A percentile compares a stretch with the other conserved stretches of the same genome.
phyloP scores from a whole-genome alignment of 1,140 invertebrate species.

The Pseudobourletiella spinata region DNA sequence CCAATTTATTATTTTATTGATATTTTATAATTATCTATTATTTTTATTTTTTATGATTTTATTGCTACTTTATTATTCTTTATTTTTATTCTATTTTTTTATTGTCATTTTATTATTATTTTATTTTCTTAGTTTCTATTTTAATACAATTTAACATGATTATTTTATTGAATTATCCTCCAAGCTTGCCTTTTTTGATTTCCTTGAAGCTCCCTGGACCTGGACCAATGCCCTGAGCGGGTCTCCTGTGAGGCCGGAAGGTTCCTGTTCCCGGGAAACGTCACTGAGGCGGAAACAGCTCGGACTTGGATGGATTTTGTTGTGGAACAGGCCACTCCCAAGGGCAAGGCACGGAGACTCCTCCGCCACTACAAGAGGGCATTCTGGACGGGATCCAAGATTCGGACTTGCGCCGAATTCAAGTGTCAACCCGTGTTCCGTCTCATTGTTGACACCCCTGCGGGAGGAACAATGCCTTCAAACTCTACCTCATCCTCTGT shows the following conservation, averaged over 20 bases:
- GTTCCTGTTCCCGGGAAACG: conserved; percentile 6
- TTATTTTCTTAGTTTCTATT: too few relatives aligned
- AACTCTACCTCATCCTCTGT: too few relatives aligned
- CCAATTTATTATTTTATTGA: too few relatives aligned
- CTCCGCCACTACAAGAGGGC: conserved; percentile 8
- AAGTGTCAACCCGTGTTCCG: conserved; percentile 18
- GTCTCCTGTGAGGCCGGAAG: conserved; percentile 16
- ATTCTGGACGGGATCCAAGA: conserved; percentile 19
- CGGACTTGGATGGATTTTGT: conserved; percentile 10
- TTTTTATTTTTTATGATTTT: too few relatives aligned
- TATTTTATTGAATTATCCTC: too few relatives aligned
- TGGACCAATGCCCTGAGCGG: conserved; percentile 20
- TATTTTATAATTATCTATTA: too few relatives aligned
- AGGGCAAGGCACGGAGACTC: conserved; percentile 7
- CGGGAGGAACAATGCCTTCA: too few relatives aligned
- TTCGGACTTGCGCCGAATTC: neutral
- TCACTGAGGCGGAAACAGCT: neutral
- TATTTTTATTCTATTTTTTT: too few relatives aligned
- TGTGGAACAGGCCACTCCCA: conserved; percentile 11
- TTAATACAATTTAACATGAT: too few relatives aligned
- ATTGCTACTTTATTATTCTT: too few relatives aligned
- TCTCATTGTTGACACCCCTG: neutral
- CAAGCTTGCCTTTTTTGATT: neutral
- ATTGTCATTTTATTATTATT: too few relatives aligned
- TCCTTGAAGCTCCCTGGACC: conserved; percentile 16